Conservation (phyloP, 2,888 invertebrate genomes). For the Hydraecia micacea region DNA sequence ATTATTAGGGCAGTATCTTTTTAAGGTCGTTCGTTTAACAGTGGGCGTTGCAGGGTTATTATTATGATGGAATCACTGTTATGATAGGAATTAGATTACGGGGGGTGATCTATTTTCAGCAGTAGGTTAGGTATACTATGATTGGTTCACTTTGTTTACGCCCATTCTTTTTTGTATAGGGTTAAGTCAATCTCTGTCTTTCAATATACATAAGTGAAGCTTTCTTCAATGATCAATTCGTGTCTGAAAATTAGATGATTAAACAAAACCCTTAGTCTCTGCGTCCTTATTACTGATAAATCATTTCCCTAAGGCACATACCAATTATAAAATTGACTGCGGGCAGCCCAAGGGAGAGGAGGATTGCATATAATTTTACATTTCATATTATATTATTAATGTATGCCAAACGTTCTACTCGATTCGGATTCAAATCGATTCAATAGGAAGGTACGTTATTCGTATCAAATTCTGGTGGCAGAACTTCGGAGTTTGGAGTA, state of each 20-base stretch:
- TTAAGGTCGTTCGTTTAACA: slow-evolving; percentile 2
- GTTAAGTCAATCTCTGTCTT: background rate
- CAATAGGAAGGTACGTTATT: background rate
- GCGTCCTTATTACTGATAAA: slow-evolving; percentile 19
- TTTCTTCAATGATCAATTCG: background rate
- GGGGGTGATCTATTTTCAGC: background rate
- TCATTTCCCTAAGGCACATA: slow-evolving; percentile 14
- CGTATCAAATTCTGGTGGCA: background rate
- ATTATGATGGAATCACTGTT: background rate
- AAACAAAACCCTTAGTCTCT: background rate
- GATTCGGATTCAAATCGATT: background rate
- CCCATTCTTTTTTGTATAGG: background rate
- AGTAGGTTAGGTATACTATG: background rate
- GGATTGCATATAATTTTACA: slow-evolving; percentile 9
- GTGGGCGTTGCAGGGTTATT: slow-evolving; percentile 26
- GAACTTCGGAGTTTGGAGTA: background rate
- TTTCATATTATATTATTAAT: slow-evolving; percentile 12
- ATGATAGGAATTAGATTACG: background rate
- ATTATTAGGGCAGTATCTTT: slow-evolving; percentile 38
- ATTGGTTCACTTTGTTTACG: background rate
- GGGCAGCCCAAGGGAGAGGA: slow-evolving; percentile 8
- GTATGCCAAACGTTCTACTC: background rate
- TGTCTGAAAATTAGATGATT: background rate
- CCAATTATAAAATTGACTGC: slow-evolving; percentile 31
- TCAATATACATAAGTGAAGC: background rate